A percentile compares a stretch with the other conserved stretches of the same genome.
phyloP scores from a whole-genome alignment of 1,140 invertebrate genomes.

The Cylas formicarius region DNA sequence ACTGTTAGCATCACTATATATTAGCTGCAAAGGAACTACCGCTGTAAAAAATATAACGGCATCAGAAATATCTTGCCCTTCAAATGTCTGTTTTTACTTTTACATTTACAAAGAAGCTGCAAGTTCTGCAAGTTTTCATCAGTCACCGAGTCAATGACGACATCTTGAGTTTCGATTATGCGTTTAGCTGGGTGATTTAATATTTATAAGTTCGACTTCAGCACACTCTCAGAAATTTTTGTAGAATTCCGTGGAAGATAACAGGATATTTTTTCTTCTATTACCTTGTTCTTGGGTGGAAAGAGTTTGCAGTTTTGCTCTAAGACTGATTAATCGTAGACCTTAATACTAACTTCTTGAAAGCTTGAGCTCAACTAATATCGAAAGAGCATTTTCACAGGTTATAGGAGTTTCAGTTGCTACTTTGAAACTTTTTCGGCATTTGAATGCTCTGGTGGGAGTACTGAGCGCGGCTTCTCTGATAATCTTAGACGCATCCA shows the following conservation, averaged over 20 bases:
- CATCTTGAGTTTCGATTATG: no score
- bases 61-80: no score
- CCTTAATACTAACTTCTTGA: neutral
- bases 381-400: neutral
- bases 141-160: no score
- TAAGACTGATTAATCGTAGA: neutral
- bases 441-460: neutral
- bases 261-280: neutral
- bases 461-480: neutral
- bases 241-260: neutral
- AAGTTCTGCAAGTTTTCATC: no score
- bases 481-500: neutral
- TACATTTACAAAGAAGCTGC: no score
- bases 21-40: no score
- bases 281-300: neutral
- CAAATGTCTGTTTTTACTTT: no score
- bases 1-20: no score
- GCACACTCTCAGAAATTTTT: neutral
- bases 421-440: neutral
- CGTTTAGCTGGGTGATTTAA: neutral
- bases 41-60: no score
- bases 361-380: neutral
- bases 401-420: no score
- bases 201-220: neutral
- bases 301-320: constrained; percentile 1